These are phyloP conservation scores for Prionchulus punctatus DNA, from an alignment of 2,888 invertebrate species.

Conservation along the genomic window DNA sequence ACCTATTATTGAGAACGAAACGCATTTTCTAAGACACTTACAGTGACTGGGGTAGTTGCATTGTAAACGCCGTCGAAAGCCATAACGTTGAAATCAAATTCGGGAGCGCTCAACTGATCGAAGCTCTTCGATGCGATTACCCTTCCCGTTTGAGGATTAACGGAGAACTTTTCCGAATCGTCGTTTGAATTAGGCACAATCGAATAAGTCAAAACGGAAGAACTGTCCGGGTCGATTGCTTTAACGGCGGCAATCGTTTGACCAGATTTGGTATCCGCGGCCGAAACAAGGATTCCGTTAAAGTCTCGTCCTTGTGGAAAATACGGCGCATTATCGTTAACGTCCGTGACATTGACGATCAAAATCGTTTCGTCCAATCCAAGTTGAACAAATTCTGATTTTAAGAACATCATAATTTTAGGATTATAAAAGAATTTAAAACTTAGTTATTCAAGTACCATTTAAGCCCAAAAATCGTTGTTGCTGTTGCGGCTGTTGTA, in stretches of 20 bases:
- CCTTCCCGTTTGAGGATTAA: neutral
- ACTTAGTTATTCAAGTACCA: too few species aligned
- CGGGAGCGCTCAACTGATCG: neutral
- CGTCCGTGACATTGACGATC: conserved; percentile 9
- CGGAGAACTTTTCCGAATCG: neutral
- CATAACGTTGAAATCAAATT: neutral
- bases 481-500: neutral
- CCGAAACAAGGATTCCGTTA: conserved; percentile 13
- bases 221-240: neutral
- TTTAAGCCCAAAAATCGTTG: too few species aligned
- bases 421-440: too few species aligned
- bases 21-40: neutral
- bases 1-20: too few species aligned
- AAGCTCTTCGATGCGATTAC: neutral
- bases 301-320: too few species aligned
- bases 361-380: conserved; percentile 4
- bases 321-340: too few species aligned
- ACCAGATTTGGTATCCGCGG: neutral
- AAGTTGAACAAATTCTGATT: conserved; percentile 3
- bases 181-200: neutral
- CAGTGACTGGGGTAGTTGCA: neutral
- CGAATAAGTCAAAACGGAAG: neutral
- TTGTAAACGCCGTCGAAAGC: neutral
- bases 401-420: too few species aligned
- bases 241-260: conserved; percentile 4